phyloP scores from a whole-genome alignment of 2,113 vertebrate species.

The Ramphastos sulfuratus region DNA sequence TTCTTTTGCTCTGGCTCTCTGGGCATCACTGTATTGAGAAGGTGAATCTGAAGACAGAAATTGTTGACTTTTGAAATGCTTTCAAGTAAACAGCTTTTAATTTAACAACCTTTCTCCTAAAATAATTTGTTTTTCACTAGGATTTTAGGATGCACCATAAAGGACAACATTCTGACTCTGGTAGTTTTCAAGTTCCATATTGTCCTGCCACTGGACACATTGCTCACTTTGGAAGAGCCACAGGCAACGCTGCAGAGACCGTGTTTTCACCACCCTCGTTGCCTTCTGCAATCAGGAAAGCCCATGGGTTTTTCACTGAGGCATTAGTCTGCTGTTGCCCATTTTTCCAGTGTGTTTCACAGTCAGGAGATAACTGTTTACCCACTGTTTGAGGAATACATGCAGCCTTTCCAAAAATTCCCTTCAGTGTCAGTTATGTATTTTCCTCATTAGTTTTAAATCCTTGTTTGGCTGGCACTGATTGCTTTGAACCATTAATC shows the following conservation, averaged over 20 bases:
- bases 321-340: background rate
- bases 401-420: background rate
- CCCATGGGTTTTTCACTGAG: background rate
- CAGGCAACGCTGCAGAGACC: background rate
- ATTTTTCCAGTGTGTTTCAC: background rate
- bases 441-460: slow-evolving; percentile 48
- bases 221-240: background rate
- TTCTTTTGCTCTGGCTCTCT: background rate
- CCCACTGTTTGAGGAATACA: accelerated
- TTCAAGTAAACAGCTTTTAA: background rate
- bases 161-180: background rate
- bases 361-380: background rate
- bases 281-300: background rate
- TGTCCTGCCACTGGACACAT: background rate
- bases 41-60: background rate
- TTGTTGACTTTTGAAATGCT: background rate
- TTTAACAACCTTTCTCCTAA: background rate
- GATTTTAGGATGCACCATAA: background rate
- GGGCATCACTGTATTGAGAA: background rate
- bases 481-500: slow-evolving; percentile 15
- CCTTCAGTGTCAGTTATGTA: background rate
- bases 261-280: background rate
- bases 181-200: background rate
- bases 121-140: background rate
- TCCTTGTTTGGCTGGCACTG: background rate